Percentiles rank a stretch among this genome's conserved stretches.
phyloP scores from a whole-genome alignment of 2,113 vertebrate species.

The Erythrocebus patas region DNA sequence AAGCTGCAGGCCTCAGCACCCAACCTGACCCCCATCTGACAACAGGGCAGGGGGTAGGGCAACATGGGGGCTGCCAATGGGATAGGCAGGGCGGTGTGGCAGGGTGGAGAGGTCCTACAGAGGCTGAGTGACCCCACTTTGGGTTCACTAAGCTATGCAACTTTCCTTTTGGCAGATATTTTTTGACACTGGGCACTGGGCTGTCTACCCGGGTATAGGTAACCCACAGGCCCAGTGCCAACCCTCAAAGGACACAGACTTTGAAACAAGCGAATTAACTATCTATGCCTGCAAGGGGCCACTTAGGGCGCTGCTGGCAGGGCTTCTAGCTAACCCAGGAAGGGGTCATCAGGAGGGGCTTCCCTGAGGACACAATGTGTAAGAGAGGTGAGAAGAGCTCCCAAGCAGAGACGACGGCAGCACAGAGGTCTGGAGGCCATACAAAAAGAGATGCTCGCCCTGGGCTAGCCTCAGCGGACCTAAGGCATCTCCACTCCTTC shows the following conservation, averaged over 20 bases:
- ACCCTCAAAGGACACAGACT: neutral
- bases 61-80: neutral
- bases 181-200: neutral
- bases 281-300: neutral
- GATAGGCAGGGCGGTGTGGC: neutral
- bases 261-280: neutral
- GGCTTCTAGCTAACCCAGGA: neutral
- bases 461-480: neutral
- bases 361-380: neutral
- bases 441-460: neutral
- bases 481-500: neutral
- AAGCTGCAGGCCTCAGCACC: constrained; percentile 63
- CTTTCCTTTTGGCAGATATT: neutral
- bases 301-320: neutral
- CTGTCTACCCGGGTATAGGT: neutral
- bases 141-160: neutral
- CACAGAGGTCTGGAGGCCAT: neutral
- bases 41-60: neutral
- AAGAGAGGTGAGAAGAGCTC: neutral
- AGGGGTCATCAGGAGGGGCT: neutral
- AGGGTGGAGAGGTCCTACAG: neutral
- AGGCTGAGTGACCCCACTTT: neutral
- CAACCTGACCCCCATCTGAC: constrained; percentile 74
- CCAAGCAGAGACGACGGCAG: neutral
- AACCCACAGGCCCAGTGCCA: neutral